Percentiles rank a stretch among this genome's conserved stretches.
Evolutionary conservation across 1,140 invertebrate species (phyloP).

Genomic region (Vollenhovia emeryi): DNA sequence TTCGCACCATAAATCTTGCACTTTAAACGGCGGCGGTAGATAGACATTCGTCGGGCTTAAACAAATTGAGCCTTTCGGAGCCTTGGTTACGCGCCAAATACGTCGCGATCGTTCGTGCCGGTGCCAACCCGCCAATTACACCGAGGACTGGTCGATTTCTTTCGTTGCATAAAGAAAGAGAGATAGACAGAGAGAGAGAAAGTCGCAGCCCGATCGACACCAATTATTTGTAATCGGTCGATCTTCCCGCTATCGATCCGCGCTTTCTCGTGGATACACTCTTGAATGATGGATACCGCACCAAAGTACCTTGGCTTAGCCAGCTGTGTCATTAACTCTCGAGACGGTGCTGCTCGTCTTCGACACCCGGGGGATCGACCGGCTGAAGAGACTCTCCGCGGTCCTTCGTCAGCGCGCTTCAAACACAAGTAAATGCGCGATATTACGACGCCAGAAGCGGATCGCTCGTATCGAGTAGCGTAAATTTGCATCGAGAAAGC

Average conservation of each 20-base stretch:
- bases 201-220: neutral
- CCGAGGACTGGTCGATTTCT: slow-evolving; percentile 34
- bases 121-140: slow-evolving; percentile 43
- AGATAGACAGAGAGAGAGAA: neutral
- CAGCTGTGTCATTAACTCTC: slow-evolving; percentile 60
- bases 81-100: slow-evolving; percentile 52
- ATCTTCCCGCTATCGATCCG: slow-evolving; percentile 35
- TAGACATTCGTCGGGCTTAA: slow-evolving; percentile 6
- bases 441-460: neutral
- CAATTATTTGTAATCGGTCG: slow-evolving; percentile 51
- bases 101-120: slow-evolving; percentile 42
- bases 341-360: slow-evolving; percentile 53
- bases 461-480: slow-evolving; percentile 1
- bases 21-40: slow-evolving; percentile 7
- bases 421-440: slow-evolving; percentile 40
- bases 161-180: neutral
- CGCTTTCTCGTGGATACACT: slow-evolving; percentile 47
- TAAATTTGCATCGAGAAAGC: slow-evolving; percentile 44
- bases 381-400: slow-evolving; percentile 25
- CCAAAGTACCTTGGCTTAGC: slow-evolving; percentile 24
- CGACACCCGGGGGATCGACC: slow-evolving; percentile 27
- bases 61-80: slow-evolving; percentile 53
- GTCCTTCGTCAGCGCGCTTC: slow-evolving; percentile 22
- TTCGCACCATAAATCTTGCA: slow-evolving; percentile 26
- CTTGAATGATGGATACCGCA: slow-evolving; percentile 30